These are phyloP conservation scores for Caenorhabditis sinica DNA, from an alignment of 2,888 invertebrate genomes.

Conservation along the genomic window DNA sequence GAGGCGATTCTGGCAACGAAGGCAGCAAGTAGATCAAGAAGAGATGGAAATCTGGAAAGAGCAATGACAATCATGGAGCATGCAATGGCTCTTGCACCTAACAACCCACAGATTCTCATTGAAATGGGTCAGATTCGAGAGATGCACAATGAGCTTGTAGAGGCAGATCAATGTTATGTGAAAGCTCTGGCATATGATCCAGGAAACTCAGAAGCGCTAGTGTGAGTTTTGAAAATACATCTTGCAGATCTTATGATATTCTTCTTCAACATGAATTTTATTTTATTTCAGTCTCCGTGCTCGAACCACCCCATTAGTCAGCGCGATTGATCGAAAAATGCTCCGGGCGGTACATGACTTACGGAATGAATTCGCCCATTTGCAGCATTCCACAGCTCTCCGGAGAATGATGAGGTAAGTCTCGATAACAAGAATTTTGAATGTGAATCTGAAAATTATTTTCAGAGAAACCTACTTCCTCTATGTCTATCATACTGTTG, in stretches of 20 bases:
- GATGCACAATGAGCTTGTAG: slow-evolving; percentile 88
- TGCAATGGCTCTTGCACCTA: slow-evolving; percentile 93
- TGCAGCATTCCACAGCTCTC: slow-evolving; percentile 87
- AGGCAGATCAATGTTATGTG: slow-evolving; percentile 92
- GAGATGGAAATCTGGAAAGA: slow-evolving; percentile 76
- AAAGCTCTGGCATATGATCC: slow-evolving; percentile 92
- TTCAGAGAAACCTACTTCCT: slow-evolving; percentile 95
- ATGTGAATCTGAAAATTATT: background rate
- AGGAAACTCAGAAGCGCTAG: slow-evolving; percentile 86
- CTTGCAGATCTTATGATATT: too few relatives aligned
- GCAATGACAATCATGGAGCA: slow-evolving; percentile 87
- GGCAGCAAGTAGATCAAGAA: slow-evolving; percentile 75
- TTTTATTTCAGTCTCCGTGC: slow-evolving; percentile 87
- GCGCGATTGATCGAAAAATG: slow-evolving; percentile 91
- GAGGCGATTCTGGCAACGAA: slow-evolving; percentile 80
- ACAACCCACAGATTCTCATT: slow-evolving; percentile 93
- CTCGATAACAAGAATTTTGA: background rate
- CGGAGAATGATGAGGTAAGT: slow-evolving; percentile 93
- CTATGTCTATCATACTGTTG: slow-evolving; percentile 97
- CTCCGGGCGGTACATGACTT: slow-evolving; percentile 89
- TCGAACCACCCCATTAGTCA: slow-evolving; percentile 91
- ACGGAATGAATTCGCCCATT: slow-evolving; percentile 65
- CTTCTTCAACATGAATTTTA: background rate
- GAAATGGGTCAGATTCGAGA: slow-evolving; percentile 84
- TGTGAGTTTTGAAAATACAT: slow-evolving; percentile 61